Conservation (phyloP, 2,888 invertebrate species). For the Eustalomyia histrio region DNA sequence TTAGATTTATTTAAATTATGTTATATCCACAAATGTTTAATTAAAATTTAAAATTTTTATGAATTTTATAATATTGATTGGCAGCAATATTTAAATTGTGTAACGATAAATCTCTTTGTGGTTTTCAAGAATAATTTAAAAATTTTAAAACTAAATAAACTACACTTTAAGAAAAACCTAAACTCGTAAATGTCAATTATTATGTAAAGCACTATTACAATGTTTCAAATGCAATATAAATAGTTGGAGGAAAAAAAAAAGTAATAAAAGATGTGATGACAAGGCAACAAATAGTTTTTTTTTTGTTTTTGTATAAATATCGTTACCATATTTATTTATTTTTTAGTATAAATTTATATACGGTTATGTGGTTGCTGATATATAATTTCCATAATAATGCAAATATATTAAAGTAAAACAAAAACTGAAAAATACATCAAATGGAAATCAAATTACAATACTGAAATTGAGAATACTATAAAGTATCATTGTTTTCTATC, state of each 20-base stretch:
- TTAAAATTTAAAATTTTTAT: no score
- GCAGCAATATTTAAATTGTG: no score
- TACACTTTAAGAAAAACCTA: not conserved
- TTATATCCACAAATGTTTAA: no score
- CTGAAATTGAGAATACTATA: constrained; percentile 39
- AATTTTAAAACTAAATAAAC: no score
- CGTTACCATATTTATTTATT: not conserved
- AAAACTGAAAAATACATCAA: not conserved
- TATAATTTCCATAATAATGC: not conserved
- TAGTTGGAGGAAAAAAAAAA: no score
- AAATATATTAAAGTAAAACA: not conserved
- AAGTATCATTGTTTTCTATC: constrained; percentile 14
- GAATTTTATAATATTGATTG: no score
- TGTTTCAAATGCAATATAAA: not conserved
- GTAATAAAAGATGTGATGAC: constrained; percentile 43
- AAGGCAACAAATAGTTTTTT: constrained; percentile 30
- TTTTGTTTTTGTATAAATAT: not conserved
- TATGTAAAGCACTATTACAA: not conserved
- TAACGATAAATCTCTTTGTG: no score
- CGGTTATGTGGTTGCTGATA: not conserved
- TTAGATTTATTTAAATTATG: no score
- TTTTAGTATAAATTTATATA: not conserved
- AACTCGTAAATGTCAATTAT: not conserved
- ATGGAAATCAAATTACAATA: constrained; percentile 42
- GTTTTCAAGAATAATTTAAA: no score